Base-by-base conservation (phyloP, 2,113 vertebrate genomes). In the Larimichthys polyactis region DNA sequence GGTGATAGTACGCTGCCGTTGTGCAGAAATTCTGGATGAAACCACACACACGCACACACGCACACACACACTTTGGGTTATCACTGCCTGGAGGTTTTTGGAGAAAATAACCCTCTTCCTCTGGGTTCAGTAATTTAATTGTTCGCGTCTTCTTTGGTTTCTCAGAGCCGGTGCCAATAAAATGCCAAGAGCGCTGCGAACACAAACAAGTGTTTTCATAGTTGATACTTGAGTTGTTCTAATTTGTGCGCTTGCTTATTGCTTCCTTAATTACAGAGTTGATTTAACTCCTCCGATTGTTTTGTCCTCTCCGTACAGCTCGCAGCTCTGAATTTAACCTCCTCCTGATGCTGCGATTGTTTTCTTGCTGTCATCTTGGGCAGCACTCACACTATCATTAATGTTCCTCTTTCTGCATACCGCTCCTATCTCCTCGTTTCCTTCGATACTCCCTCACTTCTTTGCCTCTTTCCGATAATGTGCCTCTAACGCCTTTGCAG, bases 401-500 rank as follows among this genome's bases (percentile, higher is more conserved):
- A 65, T 67, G 4, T 32, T 51, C 51, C 46, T 51, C 24, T 55
- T 2, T 59, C 40, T 49, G 43, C 4, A 14, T 46, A 46, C 14
- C 44, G 1, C 11, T 46, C 44, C 10, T 46, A 46, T 46, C 44
- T 46, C 44, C 11, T 46, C 11, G 3, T 14, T 14, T 46, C 44
- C 44, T 14, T 46, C 44, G 44, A 46, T 46, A 46, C 44, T 46
- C 44, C 44, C 11, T 14, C 44, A 46, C 43, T 51, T 55, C 46
- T 46, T 14, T 51, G n/a, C 49, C 40, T 49, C 48, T 32, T 14
- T 24, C 4, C 7, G 4, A 22, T 62, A 40, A 64, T 75, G 57
- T 59, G 36, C 19, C n/a, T 78, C 76, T 51, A 80, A 81, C 60
- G 51, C 69, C 58, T 58, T 78, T 84, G 79, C 65, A 81, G 78